Evolutionary conservation across 2,797 vertebrate genomes (phyloP).

Genomic region (Hydrophis major): DNA sequence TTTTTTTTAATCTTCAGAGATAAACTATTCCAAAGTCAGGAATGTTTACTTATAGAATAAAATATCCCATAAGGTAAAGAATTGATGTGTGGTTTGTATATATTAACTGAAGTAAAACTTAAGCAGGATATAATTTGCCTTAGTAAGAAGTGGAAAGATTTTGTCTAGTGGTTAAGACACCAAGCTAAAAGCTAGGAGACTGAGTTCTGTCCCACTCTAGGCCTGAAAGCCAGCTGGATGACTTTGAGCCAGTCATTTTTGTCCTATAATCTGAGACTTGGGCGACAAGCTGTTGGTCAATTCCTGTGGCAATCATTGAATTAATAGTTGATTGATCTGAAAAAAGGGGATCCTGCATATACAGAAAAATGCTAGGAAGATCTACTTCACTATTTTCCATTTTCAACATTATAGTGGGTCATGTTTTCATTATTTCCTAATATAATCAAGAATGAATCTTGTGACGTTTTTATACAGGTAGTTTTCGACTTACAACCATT

Average conservation of each 20-base stretch:
- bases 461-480: background rate
- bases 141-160: background rate
- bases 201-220: background rate
- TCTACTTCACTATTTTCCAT: background rate
- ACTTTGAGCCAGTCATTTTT: too few relatives aligned
- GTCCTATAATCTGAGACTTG: background rate
- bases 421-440: background rate
- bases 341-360: background rate
- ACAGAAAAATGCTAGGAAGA: background rate
- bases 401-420: background rate
- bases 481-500: too few relatives aligned
- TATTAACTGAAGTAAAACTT: background rate
- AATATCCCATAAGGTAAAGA: accelerated
- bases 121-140: background rate
- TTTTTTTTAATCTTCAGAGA: constrained; percentile 18
- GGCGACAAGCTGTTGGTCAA: background rate
- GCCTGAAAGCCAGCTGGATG: background rate
- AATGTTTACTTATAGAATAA: background rate
- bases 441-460: background rate
- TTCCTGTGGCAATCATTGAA: background rate
- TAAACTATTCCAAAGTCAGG: background rate
- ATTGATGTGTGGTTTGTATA: background rate
- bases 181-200: background rate
- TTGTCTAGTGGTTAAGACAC: background rate
- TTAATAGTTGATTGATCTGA: too few relatives aligned